phyloP scores from a whole-genome alignment of 2,888 invertebrate genomes.

The Neria commutata region DNA sequence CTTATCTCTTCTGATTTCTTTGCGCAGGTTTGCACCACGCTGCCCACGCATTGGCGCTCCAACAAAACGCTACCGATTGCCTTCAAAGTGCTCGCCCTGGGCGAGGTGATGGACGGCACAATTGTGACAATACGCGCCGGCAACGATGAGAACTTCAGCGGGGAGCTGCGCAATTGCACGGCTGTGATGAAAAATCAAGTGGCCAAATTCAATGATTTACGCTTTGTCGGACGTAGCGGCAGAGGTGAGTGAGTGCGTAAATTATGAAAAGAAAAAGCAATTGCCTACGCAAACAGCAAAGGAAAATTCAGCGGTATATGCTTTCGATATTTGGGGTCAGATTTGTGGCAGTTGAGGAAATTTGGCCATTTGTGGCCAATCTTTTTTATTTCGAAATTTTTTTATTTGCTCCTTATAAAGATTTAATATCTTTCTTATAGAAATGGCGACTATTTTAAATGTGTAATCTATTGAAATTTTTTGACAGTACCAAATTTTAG shows the following conservation, averaged over 20 bases:
- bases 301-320: too few species aligned
- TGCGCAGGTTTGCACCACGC: conserved; percentile 76
- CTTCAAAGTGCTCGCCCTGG: conserved; percentile 92
- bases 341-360: too few species aligned
- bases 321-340: too few species aligned
- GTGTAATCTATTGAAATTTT: too few species aligned
- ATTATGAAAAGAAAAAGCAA: conserved; percentile 33
- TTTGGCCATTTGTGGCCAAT: too few species aligned
- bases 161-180: conserved; percentile 89
- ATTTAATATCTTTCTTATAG: too few species aligned
- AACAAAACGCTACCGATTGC: conserved; percentile 96
- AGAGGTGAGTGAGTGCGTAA: conserved; percentile 78
- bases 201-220: conserved; percentile 95
- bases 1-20: background rate
- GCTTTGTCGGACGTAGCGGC: conserved; percentile 96
- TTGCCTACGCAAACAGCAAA: conserved; percentile 18
- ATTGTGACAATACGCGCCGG: conserved; percentile 92
- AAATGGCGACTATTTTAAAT: too few species aligned
- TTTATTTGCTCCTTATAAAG: too few species aligned
- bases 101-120: conserved; percentile 93
- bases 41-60: conserved; percentile 95
- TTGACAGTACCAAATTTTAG: too few species aligned
- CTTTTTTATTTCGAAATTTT: too few species aligned
- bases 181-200: conserved; percentile 97
- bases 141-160: conserved; percentile 96